phyloP scores from a whole-genome alignment of 2,888 invertebrate species.

The Brachycybe producta region DNA sequence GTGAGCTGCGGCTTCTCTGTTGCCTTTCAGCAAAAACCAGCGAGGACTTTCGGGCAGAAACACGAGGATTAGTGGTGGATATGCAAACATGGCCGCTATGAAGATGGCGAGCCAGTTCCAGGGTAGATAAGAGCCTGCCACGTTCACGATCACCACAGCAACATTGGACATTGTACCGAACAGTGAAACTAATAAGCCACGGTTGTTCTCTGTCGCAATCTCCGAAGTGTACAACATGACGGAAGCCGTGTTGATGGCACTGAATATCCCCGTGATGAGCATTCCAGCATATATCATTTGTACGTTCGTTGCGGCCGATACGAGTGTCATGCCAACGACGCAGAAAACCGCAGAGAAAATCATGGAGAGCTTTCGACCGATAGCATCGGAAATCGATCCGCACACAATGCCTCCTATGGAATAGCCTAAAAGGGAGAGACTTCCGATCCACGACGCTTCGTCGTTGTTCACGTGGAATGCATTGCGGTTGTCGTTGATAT shows the following conservation, averaged over 20 bases:
- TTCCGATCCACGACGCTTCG: no score
- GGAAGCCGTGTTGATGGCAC: no score
- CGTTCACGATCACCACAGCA: slow-evolving; percentile 64
- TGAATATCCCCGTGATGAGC: slow-evolving; percentile 72
- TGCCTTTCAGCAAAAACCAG: slow-evolving; percentile 24
- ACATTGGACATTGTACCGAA: slow-evolving; percentile 74
- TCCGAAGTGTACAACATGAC: slow-evolving; percentile 90
- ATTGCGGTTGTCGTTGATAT: no score
- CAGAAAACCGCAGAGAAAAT: no score
- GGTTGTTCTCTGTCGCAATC: slow-evolving; percentile 77
- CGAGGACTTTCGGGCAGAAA: slow-evolving; percentile 84
- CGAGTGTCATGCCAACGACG: no score
- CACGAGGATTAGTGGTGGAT: slow-evolving; percentile 64
- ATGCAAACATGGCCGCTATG: slow-evolving; percentile 60
- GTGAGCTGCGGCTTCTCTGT: slow-evolving; percentile 57
- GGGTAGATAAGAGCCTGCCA: slow-evolving; percentile 59
- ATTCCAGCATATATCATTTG: no score
- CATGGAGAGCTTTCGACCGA: no score
- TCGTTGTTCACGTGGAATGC: no score
- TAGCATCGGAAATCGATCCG: no score
- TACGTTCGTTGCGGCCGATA: no score
- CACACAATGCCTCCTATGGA: no score
- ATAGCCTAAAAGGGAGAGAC: no score
- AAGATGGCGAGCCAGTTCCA: slow-evolving; percentile 71
- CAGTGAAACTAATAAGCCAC: slow-evolving; percentile 77